phyloP scores from a whole-genome alignment of 2,888 invertebrate species.

The Druceiella hillmani region DNA sequence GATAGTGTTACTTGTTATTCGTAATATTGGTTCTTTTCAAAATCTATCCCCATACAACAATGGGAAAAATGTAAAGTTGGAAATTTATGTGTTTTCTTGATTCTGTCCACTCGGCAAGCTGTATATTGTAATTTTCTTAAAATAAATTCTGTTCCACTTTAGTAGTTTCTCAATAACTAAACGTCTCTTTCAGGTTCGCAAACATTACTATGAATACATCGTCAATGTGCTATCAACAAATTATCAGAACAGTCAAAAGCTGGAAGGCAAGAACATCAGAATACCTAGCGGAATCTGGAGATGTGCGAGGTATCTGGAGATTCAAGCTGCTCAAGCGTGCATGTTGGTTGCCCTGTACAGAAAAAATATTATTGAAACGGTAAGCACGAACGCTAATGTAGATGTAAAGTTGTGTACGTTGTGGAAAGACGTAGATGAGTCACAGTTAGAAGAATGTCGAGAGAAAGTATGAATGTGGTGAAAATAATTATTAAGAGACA shows the following conservation, averaged over 20 bases:
- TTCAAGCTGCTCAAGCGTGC: slow-evolving; percentile 38
- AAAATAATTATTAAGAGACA: no score
- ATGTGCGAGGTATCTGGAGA: slow-evolving; percentile 43
- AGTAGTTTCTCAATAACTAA: neutral
- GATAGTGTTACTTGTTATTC: no score
- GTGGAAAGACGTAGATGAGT: neutral
- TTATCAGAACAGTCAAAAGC: slow-evolving; percentile 40
- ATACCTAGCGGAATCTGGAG: slow-evolving; percentile 46
- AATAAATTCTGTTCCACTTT: neutral
- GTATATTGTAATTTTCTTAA: neutral
- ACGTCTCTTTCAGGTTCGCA: slow-evolving; percentile 35
- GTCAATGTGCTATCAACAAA: slow-evolving; percentile 39
- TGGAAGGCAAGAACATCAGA: slow-evolving; percentile 39
- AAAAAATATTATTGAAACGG: slow-evolving; percentile 36
- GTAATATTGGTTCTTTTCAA: no score
- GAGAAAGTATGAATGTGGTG: no score
- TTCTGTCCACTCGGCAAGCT: neutral
- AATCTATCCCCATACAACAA: no score
- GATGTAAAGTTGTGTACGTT: neutral
- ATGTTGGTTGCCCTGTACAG: slow-evolving; percentile 45
- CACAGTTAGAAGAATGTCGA: no score
- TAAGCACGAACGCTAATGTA: no score
- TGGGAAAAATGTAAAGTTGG: no score
- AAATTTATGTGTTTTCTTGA: slow-evolving; percentile 2
- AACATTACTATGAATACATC: slow-evolving; percentile 44